A percentile compares a stretch with the other conserved stretches of the same genome.
These are phyloP conservation scores for Sinocyclocheilus anophthalmus DNA, from an alignment of 2,113 vertebrate species.

Conservation along the genomic window DNA sequence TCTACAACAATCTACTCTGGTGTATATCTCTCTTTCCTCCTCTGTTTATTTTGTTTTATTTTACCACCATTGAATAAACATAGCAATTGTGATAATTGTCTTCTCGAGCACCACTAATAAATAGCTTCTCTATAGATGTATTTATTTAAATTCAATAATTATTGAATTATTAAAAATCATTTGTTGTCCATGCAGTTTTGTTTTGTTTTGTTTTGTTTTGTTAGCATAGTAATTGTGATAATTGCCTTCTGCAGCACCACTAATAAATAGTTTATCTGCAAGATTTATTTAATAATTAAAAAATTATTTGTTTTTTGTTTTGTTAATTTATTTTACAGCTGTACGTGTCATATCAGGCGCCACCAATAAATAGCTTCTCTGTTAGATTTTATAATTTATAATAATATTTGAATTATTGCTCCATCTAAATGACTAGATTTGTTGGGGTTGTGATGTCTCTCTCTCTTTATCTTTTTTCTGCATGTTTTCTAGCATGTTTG, in stretches of 20 bases:
- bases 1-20: too few relatives aligned
- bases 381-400: not conserved
- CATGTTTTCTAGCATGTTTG: not conserved
- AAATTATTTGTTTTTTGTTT: too few relatives aligned
- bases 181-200: too few relatives aligned
- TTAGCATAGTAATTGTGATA: not conserved
- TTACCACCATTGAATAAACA: not conserved
- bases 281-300: not conserved
- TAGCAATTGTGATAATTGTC: not conserved
- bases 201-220: too few relatives aligned
- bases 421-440: not conserved
- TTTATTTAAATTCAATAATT: too few relatives aligned
- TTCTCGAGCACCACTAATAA: not conserved
- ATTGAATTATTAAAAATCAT: too few relatives aligned
- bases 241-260: not conserved
- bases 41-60: not conserved
- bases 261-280: not conserved
- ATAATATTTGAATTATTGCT: not conserved
- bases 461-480: not conserved
- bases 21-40: too few relatives aligned
- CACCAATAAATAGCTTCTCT: not conserved
- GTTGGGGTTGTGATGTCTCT: constrained; percentile 12
- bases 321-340: too few relatives aligned
- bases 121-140: not conserved
- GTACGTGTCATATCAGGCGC: too few relatives aligned